phyloP scores from a whole-genome alignment of 2,888 invertebrate genomes.

The Harmothoe impar region DNA sequence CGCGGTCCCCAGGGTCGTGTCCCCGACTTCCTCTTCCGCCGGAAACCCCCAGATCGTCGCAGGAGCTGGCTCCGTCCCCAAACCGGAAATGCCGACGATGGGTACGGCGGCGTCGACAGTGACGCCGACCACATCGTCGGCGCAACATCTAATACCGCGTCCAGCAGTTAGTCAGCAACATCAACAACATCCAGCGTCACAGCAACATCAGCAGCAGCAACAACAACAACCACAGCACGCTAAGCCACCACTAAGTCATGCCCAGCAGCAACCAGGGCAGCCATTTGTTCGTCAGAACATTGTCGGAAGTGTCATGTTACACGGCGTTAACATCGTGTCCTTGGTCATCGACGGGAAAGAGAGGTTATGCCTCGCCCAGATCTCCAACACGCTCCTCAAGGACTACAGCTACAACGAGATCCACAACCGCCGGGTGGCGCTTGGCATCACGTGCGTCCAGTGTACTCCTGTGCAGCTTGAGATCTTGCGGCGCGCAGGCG shows the following conservation, averaged over 20 bases:
- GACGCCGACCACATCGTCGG: background rate
- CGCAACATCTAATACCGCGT: slow-evolving; percentile 19
- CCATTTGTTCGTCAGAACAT: slow-evolving; percentile 71
- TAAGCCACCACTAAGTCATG: background rate
- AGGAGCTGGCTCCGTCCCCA: background rate
- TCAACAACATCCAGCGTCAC: background rate
- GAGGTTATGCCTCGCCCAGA: slow-evolving; percentile 96
- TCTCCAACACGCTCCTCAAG: slow-evolving; percentile 96
- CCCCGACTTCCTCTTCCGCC: background rate
- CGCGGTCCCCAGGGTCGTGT: background rate
- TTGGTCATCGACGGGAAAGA: slow-evolving; percentile 95
- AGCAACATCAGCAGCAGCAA: slow-evolving; percentile 16
- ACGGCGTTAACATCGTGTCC: slow-evolving; percentile 96
- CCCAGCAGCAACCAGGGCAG: background rate
- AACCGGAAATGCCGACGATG: slow-evolving; percentile 27
- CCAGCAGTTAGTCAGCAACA: background rate
- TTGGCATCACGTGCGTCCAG: slow-evolving; percentile 93
- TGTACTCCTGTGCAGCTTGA: slow-evolving; percentile 98
- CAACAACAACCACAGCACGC: slow-evolving; percentile 24
- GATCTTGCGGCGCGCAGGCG: slow-evolving; percentile 92
- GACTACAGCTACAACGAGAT: slow-evolving; percentile 99
- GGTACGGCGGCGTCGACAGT: background rate
- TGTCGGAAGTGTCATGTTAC: slow-evolving; percentile 91
- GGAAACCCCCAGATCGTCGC: background rate
- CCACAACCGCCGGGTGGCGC: slow-evolving; percentile 93